Percentiles rank a stretch among this genome's conserved stretches.
Conservation (phyloP, 2,113 vertebrate species). For the Tragelaphus imberbis region DNA sequence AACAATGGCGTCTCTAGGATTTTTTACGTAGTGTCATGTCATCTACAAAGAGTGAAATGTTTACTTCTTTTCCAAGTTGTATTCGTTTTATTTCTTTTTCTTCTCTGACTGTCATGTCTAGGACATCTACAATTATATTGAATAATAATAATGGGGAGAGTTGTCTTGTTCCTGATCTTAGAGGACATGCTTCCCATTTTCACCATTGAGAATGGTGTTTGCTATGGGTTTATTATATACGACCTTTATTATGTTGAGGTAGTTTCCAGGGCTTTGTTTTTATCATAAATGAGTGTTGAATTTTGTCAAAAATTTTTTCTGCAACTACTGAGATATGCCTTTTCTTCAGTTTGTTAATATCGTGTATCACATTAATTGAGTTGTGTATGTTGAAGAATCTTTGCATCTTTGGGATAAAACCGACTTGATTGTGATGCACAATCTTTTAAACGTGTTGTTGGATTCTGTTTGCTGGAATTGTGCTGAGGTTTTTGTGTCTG, state of each 20-base stretch:
- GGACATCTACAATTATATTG: not conserved
- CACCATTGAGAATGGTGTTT: not conserved
- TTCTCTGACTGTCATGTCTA: not conserved
- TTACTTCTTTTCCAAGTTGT: not conserved
- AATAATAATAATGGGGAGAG: not conserved
- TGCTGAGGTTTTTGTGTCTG: not conserved
- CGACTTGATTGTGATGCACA: rapidly evolving
- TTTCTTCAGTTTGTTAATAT: not conserved
- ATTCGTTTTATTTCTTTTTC: not conserved
- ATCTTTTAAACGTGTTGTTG: not conserved
- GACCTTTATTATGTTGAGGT: not conserved
- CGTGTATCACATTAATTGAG: not conserved
- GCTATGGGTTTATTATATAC: not conserved
- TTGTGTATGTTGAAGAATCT: not conserved
- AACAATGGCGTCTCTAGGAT: not conserved
- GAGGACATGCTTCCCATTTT: not conserved
- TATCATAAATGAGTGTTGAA: not conserved
- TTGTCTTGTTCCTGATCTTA: not conserved
- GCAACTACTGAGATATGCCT: not conserved
- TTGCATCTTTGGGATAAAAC: not conserved
- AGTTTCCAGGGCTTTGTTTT: not conserved
- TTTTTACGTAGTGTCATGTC: not conserved
- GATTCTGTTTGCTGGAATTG: not conserved
- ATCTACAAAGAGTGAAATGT: not conserved
- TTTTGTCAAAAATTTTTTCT: not conserved